Evolutionary conservation across 2,888 invertebrate genomes (phyloP).

Genomic region (Halictus ligatus): DNA sequence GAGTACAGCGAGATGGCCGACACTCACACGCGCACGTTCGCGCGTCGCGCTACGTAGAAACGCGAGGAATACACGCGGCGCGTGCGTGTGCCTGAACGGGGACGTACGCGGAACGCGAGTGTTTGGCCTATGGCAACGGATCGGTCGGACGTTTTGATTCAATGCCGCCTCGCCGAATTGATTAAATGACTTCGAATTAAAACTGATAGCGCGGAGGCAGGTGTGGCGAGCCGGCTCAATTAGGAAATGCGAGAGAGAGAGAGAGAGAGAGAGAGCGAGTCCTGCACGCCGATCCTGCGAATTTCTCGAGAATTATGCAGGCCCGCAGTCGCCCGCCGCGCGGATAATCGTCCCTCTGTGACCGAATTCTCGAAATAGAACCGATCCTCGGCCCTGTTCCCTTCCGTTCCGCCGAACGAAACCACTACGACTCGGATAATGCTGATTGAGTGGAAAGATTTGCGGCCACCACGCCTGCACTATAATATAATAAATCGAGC

Average conservation of each 20-base stretch:
- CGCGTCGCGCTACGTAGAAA: neutral
- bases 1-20: conserved; percentile 42
- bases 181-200: conserved; percentile 76
- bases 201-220: conserved; percentile 70
- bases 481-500: neutral
- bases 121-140: conserved; percentile 61
- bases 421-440: conserved; percentile 13
- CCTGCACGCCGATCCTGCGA: conserved; percentile 21
- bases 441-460: conserved; percentile 26
- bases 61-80: conserved; percentile 37
- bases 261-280: too few species aligned
- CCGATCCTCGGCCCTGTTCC: neutral
- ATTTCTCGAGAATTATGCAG: conserved; percentile 32
- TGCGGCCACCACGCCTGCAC: neutral
- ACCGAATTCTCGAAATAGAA: conserved; percentile 52
- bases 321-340: neutral
- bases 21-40: conserved; percentile 32
- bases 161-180: conserved; percentile 75
- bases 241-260: conserved; percentile 34
- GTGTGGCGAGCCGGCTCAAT: conserved; percentile 60
- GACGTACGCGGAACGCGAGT: conserved; percentile 29
- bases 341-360: conserved; percentile 36
- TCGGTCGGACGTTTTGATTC: conserved; percentile 71
- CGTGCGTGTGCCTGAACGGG: conserved; percentile 22
- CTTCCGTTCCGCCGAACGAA: neutral